These are phyloP conservation scores for Ramphastos sulfuratus DNA, from an alignment of 2,113 vertebrate genomes.

Conservation along the genomic window DNA sequence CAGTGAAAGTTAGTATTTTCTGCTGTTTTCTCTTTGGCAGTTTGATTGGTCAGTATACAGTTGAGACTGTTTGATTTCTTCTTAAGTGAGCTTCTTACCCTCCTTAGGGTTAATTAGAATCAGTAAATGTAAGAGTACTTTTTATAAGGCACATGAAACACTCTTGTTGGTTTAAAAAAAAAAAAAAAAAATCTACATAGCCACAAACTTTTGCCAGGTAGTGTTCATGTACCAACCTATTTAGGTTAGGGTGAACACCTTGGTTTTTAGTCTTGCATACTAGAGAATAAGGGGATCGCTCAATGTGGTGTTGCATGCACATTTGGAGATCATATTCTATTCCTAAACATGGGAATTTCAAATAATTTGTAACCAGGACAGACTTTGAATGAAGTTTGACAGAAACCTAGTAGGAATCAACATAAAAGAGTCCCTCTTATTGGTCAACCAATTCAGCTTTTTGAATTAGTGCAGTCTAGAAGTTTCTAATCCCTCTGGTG, in stretches of 20 bases:
- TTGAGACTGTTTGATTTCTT: background rate
- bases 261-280: background rate
- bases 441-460: conserved; percentile 14
- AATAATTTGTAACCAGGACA: conserved; percentile 14
- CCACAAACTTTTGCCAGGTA: background rate
- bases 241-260: background rate
- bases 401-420: background rate
- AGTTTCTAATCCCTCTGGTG: conserved; percentile 40
- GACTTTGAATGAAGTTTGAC: background rate
- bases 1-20: background rate
- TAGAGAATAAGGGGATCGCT: background rate
- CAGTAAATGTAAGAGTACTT: background rate
- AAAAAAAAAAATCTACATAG: background rate
- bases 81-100: background rate
- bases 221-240: rapidly evolving
- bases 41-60: background rate
- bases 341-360: background rate
- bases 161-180: background rate
- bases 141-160: background rate
- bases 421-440: background rate
- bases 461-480: background rate
- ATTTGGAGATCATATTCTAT: background rate
- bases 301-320: background rate
- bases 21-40: background rate
- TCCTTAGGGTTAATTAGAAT: background rate